These are phyloP conservation scores for Porites australiensis DNA, from an alignment of 64 coral and sea anemone genomes.

Conservation along the genomic window DNA sequence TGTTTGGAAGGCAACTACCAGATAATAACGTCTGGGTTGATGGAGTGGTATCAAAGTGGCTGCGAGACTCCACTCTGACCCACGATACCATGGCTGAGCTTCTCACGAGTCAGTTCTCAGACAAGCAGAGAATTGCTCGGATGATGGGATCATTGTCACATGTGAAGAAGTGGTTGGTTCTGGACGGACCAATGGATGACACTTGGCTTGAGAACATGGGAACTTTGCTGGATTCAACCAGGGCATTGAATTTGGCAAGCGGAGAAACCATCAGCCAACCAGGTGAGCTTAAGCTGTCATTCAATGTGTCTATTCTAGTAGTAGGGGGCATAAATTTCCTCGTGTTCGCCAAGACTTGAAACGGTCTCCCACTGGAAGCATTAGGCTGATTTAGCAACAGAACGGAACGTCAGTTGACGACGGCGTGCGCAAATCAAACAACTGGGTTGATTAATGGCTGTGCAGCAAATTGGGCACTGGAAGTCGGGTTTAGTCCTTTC, in stretches of 20 bases:
- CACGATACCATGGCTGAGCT: slow-evolving; percentile 69
- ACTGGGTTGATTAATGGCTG: no score
- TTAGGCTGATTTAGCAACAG: no score
- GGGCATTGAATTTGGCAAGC: slow-evolving; percentile 79
- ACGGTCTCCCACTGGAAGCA: no score
- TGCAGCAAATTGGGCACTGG: no score
- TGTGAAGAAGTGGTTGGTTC: slow-evolving; percentile 91
- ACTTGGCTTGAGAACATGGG: slow-evolving; percentile 82
- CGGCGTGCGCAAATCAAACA: no score
- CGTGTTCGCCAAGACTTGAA: no score
- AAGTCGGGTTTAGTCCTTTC: no score
- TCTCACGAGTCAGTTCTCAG: slow-evolving; percentile 39
- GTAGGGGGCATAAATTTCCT: no score
- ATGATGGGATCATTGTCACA: slow-evolving; percentile 61
- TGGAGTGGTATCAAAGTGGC: slow-evolving; percentile 81
- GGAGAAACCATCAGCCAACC: slow-evolving; percentile 69
- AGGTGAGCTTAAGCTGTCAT: slow-evolving; percentile 17
- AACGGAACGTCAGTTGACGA: no score
- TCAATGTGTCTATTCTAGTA: no score
- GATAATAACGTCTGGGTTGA: slow-evolving; percentile 74
- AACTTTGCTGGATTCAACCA: slow-evolving; percentile 72
- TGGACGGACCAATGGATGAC: slow-evolving; percentile 90
- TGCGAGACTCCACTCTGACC: slow-evolving; percentile 74
- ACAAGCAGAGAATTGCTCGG: slow-evolving; percentile 68
- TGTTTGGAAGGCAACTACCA: slow-evolving; percentile 71